phyloP scores from a whole-genome alignment of 2,888 invertebrate genomes.

The Hypercompe scribonia region DNA sequence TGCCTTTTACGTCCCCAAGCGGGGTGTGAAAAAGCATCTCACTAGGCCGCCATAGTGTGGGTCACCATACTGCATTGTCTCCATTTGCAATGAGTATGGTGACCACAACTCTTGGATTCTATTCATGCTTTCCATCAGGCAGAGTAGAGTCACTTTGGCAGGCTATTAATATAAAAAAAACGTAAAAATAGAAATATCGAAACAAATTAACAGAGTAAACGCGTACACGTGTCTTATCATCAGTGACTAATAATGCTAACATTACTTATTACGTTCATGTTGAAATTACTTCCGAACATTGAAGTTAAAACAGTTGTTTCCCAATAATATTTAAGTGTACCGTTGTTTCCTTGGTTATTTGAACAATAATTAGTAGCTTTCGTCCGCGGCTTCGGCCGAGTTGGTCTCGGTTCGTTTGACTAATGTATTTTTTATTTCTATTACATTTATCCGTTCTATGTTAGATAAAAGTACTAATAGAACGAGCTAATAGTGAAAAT shows the following conservation, averaged over 20 bases:
- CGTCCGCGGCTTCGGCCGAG: neutral
- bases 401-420: neutral
- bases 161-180: too few relatives aligned
- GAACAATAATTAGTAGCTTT: neutral
- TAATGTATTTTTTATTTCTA: neutral
- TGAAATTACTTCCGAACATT: constrained; percentile 6
- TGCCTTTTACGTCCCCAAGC: too few relatives aligned
- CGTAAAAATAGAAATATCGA: neutral
- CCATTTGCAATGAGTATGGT: too few relatives aligned
- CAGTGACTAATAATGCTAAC: neutral
- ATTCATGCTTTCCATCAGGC: too few relatives aligned
- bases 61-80: too few relatives aligned
- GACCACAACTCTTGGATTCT: too few relatives aligned
- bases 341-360: constrained; percentile 1
- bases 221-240: neutral
- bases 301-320: constrained; percentile 3
- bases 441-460: neutral
- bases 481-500: neutral
- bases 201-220: neutral
- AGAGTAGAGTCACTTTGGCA: too few relatives aligned
- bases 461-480: neutral
- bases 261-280: neutral
- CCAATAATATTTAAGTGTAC: constrained; percentile 16
- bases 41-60: too few relatives aligned
- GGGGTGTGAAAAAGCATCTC: too few relatives aligned